Evolutionary conservation across 2,888 invertebrate genomes (phyloP), one percentile per base, ranked within the genome.

Genomic region (Scelioninae gen. 2): DNA sequence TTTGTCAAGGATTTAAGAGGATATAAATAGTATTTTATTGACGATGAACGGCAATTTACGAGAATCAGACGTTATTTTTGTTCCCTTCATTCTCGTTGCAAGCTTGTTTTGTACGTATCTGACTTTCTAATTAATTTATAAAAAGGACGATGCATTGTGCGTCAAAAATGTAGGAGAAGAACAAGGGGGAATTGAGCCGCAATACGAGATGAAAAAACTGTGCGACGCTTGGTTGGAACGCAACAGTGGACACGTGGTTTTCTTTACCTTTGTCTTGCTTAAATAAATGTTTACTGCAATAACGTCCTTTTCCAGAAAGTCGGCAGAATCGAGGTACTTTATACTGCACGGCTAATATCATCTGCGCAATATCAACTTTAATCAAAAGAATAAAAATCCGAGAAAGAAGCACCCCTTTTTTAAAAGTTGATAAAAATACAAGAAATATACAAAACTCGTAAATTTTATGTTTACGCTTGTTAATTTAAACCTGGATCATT

Each of bases 281-380:
- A 65, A 71, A 71, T 71, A 65, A 65, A 65, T 71, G 64, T 71
- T 71, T 71, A 65, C 57, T 65, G 60, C 71, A 65, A 71, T 71
- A 71, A 71, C 60, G 58, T 71, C 39, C 53, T 50, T 58, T 60
- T 71, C 65, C 60, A 33, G 46, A 60, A 53, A 58, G 25, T 60
- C 60, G 41, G 55, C 16, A 72, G 60, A 60, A 46, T 37, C 25
- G 15, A 50, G 53, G 35, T 48, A 71, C 53, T 46, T 53, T 53
- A n/a, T 39, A 46, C 53, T 65, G 46, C 9, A 43, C 25, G 15
- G 48, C 60, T 65, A 60, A 72, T 65, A 60, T 72, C 72, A 65
- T 60, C 60, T 65, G 57, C 19, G 61, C 58, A 65, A 72, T 72
- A 65, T 64, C 57, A 13, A 60, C 58, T 65, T 60, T 65, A 65